phyloP scores from a whole-genome alignment of 2,888 invertebrate species.

The Priocnemis perturbator region DNA sequence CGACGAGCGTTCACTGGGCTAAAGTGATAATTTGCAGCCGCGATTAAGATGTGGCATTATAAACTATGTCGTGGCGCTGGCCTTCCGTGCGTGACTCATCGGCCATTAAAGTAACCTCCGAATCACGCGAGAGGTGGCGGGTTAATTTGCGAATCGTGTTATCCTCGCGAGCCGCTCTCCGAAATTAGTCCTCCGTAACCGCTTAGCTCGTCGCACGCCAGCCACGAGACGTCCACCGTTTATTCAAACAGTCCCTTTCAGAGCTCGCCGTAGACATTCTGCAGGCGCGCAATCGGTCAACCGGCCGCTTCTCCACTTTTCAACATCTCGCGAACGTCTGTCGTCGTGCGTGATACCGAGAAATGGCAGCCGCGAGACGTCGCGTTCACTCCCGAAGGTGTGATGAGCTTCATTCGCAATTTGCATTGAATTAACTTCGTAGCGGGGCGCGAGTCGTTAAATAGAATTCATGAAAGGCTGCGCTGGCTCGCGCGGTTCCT shows the following conservation, averaged over 20 bases:
- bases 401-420: no score
- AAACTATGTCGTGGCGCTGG: constrained; percentile 54
- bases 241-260: not conserved
- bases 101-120: constrained; percentile 61
- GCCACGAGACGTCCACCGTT: not conserved
- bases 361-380: no score
- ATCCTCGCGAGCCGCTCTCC: constrained; percentile 34
- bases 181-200: constrained; percentile 50
- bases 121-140: constrained; percentile 67
- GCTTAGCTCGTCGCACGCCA: constrained; percentile 29
- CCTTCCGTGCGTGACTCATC: constrained; percentile 64
- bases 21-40: constrained; percentile 66
- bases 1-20: constrained; percentile 31
- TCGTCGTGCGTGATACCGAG: no score
- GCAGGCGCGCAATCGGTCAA: no score
- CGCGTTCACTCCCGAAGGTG: no score
- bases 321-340: no score
- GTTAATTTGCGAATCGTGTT: constrained; percentile 62
- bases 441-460: no score
- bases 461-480: no score
- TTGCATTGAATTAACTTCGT: no score
- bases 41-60: constrained; percentile 67
- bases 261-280: no score
- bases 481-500: not conserved
- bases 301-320: no score